phyloP scores from a whole-genome alignment of 2,888 invertebrate species.

The Caenorhabditis imperialis region DNA sequence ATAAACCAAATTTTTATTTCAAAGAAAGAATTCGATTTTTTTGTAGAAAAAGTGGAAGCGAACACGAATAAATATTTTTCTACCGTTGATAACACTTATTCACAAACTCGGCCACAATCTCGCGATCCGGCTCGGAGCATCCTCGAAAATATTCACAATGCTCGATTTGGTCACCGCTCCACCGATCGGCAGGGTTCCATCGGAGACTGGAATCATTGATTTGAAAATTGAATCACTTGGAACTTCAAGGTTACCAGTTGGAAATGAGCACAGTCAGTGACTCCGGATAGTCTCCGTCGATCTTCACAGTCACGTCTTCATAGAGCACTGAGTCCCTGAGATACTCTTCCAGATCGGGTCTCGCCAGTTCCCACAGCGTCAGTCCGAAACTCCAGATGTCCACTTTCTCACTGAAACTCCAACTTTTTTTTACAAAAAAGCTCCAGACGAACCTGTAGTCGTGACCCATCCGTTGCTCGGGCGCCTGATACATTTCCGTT shows the following conservation, averaged over 20 bases:
- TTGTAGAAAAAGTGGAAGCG: constrained; percentile 15
- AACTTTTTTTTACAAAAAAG: no score
- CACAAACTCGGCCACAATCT: constrained; percentile 31
- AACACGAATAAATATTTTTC: constrained; percentile 26
- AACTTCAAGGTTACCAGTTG: constrained; percentile 28
- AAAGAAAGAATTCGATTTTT: constrained; percentile 4
- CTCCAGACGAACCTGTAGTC: constrained; percentile 33
- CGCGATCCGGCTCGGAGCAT: constrained; percentile 17
- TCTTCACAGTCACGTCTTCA: constrained; percentile 24
- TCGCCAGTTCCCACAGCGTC: constrained; percentile 42
- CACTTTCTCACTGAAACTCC: no score
- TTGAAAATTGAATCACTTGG: neutral
- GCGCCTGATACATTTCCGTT: constrained; percentile 38
- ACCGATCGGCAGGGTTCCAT: constrained; percentile 13
- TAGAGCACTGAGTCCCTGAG: constrained; percentile 1
- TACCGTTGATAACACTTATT: constrained; percentile 42
- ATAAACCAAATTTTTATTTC: neutral
- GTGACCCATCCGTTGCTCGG: constrained; percentile 36
- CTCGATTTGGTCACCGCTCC: constrained; percentile 46
- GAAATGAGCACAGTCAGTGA: constrained; percentile 12
- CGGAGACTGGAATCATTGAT: constrained; percentile 40
- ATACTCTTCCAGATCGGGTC: constrained; percentile 33
- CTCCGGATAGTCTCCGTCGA: constrained; percentile 32
- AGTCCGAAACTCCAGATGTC: constrained; percentile 48
- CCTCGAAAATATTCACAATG: constrained; percentile 22